phyloP scores from a whole-genome alignment of 2,797 vertebrate species.

The Neoniphon sammara region DNA sequence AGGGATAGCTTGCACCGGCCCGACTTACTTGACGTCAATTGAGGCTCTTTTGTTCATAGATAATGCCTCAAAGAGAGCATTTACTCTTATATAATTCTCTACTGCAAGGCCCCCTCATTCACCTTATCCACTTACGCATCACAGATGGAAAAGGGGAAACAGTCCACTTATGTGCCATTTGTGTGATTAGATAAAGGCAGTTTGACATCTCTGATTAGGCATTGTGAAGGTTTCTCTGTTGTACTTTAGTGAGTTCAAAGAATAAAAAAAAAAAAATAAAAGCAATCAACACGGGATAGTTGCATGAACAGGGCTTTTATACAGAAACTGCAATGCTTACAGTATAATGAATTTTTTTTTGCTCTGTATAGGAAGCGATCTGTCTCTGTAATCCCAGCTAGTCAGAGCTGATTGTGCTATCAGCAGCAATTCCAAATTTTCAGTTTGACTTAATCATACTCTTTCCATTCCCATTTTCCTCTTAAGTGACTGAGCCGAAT shows the following conservation, averaged over 20 bases:
- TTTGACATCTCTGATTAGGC: slow-evolving; percentile 40
- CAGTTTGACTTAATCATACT: slow-evolving; percentile 67
- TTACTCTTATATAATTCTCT: slow-evolving; percentile 39
- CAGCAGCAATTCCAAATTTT: slow-evolving; percentile 59
- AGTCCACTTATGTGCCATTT: slow-evolving; percentile 45
- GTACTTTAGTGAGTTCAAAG: slow-evolving; percentile 16
- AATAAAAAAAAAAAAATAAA: neutral
- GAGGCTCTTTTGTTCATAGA: slow-evolving; percentile 57
- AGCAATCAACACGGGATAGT: neutral
- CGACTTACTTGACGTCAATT: slow-evolving; percentile 58
- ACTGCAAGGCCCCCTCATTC: slow-evolving; percentile 16
- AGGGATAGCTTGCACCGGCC: slow-evolving; percentile 33
- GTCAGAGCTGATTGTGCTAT: slow-evolving; percentile 56
- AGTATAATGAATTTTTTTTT: slow-evolving; percentile 18
- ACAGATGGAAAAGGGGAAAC: slow-evolving; percentile 45
- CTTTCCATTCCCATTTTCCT: slow-evolving; percentile 40
- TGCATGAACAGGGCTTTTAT: slow-evolving; percentile 5
- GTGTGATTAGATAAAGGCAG: slow-evolving; percentile 46
- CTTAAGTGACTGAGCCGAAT: slow-evolving; percentile 35
- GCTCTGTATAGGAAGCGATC: slow-evolving; percentile 50
- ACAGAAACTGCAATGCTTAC: slow-evolving; percentile 24
- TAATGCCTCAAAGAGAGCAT: slow-evolving; percentile 56
- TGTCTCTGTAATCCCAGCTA: slow-evolving; percentile 59
- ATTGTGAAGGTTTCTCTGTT: slow-evolving; percentile 23
- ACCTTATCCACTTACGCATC: slow-evolving; percentile 14